Conservation (phyloP, 2,113 vertebrate species). For the Nycticorax nycticorax region DNA sequence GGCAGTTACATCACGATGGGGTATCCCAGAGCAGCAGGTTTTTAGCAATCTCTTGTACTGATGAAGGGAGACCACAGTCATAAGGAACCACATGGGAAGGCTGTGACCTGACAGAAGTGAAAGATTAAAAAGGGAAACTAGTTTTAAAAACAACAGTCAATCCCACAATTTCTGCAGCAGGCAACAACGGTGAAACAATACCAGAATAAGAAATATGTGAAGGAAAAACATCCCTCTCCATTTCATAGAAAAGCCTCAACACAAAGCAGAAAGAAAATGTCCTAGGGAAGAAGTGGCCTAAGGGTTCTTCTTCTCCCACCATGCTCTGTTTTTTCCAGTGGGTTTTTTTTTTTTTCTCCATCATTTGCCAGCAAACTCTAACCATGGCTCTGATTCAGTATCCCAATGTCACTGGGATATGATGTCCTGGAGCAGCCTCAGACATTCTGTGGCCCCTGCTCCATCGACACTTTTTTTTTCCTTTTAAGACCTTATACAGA, state of each 20-base stretch:
- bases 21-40: background rate
- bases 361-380: background rate
- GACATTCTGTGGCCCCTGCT: background rate
- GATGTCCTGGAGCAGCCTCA: background rate
- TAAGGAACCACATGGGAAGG: background rate
- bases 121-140: background rate
- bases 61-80: background rate
- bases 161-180: background rate
- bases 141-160: background rate
- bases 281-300: background rate
- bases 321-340: background rate
- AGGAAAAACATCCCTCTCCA: background rate
- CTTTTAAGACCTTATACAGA: background rate
- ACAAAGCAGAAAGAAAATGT: background rate
- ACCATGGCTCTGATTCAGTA: background rate
- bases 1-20: background rate
- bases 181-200: background rate
- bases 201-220: background rate
- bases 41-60: background rate
- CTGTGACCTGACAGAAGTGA: background rate
- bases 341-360: background rate
- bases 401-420: fast-evolving
- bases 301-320: background rate
- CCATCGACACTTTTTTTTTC: background rate
- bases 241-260: background rate